phyloP scores from a whole-genome alignment of 2,888 invertebrate genomes.

The Diabrotica balteata region DNA sequence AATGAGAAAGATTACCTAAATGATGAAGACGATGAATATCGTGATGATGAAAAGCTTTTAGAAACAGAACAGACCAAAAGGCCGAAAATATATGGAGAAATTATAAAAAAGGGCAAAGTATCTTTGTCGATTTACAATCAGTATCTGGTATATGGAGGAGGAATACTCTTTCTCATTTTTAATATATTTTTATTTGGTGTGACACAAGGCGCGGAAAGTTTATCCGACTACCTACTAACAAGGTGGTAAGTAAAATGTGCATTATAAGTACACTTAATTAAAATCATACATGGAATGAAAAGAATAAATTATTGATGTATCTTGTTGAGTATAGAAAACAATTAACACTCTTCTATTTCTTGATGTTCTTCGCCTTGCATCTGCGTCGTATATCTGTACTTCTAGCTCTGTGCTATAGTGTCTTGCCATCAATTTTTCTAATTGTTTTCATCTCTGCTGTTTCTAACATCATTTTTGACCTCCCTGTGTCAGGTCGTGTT shows the following conservation, averaged over 20 bases:
- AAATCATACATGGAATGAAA: no score
- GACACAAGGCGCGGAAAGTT: constrained; percentile 45
- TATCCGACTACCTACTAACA: constrained; percentile 47
- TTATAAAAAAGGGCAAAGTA: constrained; percentile 48
- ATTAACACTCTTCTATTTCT: no score
- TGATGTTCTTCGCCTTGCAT: no score
- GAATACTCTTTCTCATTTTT: constrained; percentile 43
- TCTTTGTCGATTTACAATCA: constrained; percentile 46
- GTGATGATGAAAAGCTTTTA: constrained; percentile 28
- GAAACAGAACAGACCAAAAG: constrained; percentile 24
- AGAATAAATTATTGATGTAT: no score
- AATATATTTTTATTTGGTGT: constrained; percentile 44
- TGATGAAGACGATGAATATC: constrained; percentile 28
- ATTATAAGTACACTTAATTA: background rate
- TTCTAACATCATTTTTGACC: no score
- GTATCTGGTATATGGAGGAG: constrained; percentile 51
- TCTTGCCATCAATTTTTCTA: no score
- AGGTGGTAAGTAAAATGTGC: constrained; percentile 44
- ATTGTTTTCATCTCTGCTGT: no score
- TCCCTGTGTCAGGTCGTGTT: no score
- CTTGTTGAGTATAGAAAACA: no score
- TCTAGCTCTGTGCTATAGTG: no score
- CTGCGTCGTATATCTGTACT: no score
- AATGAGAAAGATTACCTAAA: background rate
- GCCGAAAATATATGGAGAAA: constrained; percentile 47